Conservation (phyloP, 2,888 invertebrate species). For the Hesperia comma region DNA sequence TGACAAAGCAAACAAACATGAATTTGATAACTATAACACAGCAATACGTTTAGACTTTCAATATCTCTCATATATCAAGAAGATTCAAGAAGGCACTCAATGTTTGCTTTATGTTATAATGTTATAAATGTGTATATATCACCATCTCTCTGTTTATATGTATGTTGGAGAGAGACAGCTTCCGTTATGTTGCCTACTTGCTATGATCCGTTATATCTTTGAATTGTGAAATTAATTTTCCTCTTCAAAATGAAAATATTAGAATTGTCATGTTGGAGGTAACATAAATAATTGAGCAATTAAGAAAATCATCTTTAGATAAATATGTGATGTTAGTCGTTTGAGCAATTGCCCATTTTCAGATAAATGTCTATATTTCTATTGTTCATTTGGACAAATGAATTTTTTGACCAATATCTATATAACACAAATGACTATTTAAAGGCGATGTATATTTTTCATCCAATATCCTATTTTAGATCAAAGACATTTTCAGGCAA, state of each 20-base stretch:
- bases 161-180: background rate
- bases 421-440: too few relatives aligned
- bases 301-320: too few relatives aligned
- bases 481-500: too few relatives aligned
- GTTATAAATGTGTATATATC: too few relatives aligned
- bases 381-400: too few relatives aligned
- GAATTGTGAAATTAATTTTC: background rate
- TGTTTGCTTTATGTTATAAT: background rate
- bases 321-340: too few relatives aligned
- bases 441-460: too few relatives aligned
- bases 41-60: too few relatives aligned
- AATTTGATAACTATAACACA: background rate
- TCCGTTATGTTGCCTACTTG: background rate
- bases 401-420: too few relatives aligned
- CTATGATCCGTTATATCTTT: background rate
- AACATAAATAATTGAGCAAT: background rate
- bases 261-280: background rate
- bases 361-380: too few relatives aligned
- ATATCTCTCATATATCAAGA: background rate
- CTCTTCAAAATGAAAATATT: background rate
- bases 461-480: too few relatives aligned
- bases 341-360: too few relatives aligned
- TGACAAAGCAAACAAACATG: background rate
- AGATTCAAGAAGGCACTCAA: conserved; percentile 2
- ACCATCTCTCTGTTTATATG: background rate